Evolutionary conservation across 2,888 invertebrate species (phyloP).

Genomic region (Diaperis boleti): DNA sequence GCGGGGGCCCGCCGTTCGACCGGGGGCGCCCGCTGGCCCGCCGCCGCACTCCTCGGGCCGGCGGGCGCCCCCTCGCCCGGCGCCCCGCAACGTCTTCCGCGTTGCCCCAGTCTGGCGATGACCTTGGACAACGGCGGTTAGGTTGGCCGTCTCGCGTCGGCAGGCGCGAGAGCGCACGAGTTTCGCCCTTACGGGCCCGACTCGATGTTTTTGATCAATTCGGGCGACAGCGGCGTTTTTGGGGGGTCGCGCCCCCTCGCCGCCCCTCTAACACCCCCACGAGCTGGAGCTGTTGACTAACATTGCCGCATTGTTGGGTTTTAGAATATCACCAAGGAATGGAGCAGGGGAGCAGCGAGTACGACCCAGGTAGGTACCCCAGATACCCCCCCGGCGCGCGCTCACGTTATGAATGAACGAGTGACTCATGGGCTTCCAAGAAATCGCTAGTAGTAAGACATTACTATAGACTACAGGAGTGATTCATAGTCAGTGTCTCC

Average conservation of each 20-base stretch:
- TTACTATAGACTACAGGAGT: slow-evolving; percentile 56
- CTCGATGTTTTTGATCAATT: slow-evolving; percentile 56
- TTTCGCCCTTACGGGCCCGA: slow-evolving; percentile 51
- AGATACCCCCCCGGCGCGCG: slow-evolving; percentile 10
- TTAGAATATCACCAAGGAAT: slow-evolving; percentile 85
- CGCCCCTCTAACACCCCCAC: not conserved
- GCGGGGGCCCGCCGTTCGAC: slow-evolving; percentile 16
- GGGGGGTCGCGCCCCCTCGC: not conserved
- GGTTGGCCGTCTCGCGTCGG: slow-evolving; percentile 59
- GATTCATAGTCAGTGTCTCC: slow-evolving; percentile 54
- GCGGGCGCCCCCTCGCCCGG: slow-evolving; percentile 15
- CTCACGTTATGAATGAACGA: slow-evolving; percentile 57
- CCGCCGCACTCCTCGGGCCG: too few species aligned
- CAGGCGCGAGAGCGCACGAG: slow-evolving; percentile 54
- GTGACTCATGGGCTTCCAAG: slow-evolving; percentile 58
- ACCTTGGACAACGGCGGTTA: slow-evolving; percentile 66
- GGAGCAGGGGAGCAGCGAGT: slow-evolving; percentile 84
- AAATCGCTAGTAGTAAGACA: slow-evolving; percentile 57
- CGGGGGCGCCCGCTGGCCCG: too few species aligned
- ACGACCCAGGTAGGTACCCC: slow-evolving; percentile 79
- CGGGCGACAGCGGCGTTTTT: slow-evolving; percentile 21
- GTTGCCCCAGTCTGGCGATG: slow-evolving; percentile 65
- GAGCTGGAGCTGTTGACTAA: slow-evolving; percentile 42
- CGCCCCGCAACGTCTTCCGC: slow-evolving; percentile 57
- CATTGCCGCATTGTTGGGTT: slow-evolving; percentile 50